Conservation (phyloP, 92 coral and sea anemone species). For the Phenganax stokvisi region DNA sequence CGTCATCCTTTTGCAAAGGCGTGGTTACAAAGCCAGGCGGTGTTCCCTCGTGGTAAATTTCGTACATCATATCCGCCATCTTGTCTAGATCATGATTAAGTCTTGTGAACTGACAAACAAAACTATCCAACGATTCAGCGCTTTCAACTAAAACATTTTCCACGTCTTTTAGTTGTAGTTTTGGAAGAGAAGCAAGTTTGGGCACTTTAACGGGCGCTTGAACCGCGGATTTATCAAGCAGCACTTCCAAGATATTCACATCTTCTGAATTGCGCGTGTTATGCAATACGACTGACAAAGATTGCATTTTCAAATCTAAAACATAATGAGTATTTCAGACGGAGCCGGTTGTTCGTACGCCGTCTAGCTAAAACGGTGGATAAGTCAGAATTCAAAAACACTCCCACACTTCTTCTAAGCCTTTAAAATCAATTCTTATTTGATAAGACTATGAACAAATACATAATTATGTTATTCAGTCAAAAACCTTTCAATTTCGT, state of each 20-base stretch:
- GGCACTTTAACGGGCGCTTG: conserved; percentile 4
- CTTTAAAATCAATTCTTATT: too few species aligned
- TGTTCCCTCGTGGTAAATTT: conserved; percentile 10
- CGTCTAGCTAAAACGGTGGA: too few species aligned
- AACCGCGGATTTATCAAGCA: neutral
- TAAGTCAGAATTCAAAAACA: too few species aligned
- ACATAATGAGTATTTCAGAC: neutral
- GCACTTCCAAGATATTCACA: conserved; percentile 9
- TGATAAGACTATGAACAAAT: too few species aligned
- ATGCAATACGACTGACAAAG: conserved; percentile 8
- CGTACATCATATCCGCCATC: conserved; percentile 25
- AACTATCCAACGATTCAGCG: conserved; percentile 33
- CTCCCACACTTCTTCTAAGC: too few species aligned
- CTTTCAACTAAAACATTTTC: conserved; percentile 28
- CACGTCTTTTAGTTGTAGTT: conserved; percentile 16
- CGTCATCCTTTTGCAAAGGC: conserved; percentile 18
- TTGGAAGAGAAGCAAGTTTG: conserved; percentile 14
- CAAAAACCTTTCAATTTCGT: too few species aligned
- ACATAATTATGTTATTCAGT: too few species aligned
- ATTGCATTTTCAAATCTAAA: conserved; percentile 10
- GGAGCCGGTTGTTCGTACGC: too few species aligned
- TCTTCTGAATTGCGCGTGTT: conserved; percentile 26
- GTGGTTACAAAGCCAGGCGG: neutral
- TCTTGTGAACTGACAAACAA: conserved; percentile 25
- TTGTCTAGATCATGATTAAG: conserved; percentile 20